Evolutionary conservation across 1,140 invertebrate genomes (phyloP), one percentile per base, ranked within the genome.

Genomic region (Pseudachorutes palmiensis): DNA sequence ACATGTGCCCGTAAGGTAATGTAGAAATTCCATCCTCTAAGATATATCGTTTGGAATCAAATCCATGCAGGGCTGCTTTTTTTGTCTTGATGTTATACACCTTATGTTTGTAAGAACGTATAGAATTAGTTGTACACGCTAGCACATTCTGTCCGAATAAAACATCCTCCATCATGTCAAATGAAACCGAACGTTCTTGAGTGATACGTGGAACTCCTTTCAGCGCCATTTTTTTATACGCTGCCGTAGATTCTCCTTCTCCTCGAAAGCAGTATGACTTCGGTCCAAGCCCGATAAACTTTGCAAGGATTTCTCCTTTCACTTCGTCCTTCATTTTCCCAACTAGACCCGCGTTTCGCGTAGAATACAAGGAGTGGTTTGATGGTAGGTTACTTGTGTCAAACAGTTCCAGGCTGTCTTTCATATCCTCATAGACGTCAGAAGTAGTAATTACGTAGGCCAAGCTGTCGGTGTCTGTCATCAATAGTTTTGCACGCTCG

Each of bases 321-420:
- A 74, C 74, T 74, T 83, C 81, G 76, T 81, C 80, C 75, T 81
- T 83, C 70, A 82, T 78, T 74, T 80, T 77, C 5, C 81, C 80
- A 2, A 80, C 28, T 2, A 80, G 76, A 69, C 83, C 82, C 72
- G 80, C 81, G 70, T 82, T 81, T 45, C 64, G 63, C 62, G 61
- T 59, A 14, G 74, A 69, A 58, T 32, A 68, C 14, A 67, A 51
- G 24, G 30, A 24, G 41, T 67, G 62, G 36, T 70, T 19, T 60
- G 14, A 0, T 26, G 61, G 62, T 36, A 67, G 67, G 41, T 65
- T 64, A 30, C 51, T 60, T 1, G 49, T 63, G 36, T 70, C 69
- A 31, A 70, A 70, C 19, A 60, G 28, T 1, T 64, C 29, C 2
- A 1, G 3, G 30, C 48, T n/a, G 1, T 48, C 36, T 55, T 22